Base-by-base conservation (phyloP, 2,888 invertebrate genomes). In the Elmis aenea region DNA sequence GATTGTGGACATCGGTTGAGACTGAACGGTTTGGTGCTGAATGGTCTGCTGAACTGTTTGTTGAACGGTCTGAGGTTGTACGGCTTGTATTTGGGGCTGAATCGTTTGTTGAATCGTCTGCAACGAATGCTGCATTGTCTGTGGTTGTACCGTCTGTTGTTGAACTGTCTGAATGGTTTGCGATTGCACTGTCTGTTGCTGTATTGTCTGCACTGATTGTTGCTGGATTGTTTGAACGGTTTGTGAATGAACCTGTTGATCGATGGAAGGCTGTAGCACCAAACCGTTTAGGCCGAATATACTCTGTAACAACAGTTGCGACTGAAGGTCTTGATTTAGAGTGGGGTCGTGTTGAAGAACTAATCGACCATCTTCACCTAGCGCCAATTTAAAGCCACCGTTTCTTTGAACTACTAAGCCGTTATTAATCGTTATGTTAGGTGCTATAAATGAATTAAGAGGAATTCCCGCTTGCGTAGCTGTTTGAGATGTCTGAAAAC, bases 331-430 rank as follows among this genome's bases (percentile, higher is more conserved):
- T 46, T 75, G 75, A 26, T 74, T 75, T 23, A 72, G 58, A 33
- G 73, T 74, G 2, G 79, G 76, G 46, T 79, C 77, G 50, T 81
- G 82, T 25, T 81, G 79, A 30, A 83, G 61, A 23, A 83, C 72
- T 25, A 83, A 67, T 13, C 79, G 68, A 5, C 82, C 82, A 50
- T 83, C 81, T 58, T 83, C 83, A 1, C 79, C 77, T 27, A 83
- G 69, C 1, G 82, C 77, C 34, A 83, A 63, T 39, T 79, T 75
- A 37, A 82, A 69, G 33, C 79, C 79, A 1, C 80, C 80, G 52
- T 76, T 76, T 4, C 79, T 61, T 50, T 78, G 79, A 31, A 65
- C 58, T 59, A 67, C 66, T 33, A 67, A 52, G 21, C 66, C 66
- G 35, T 67, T 66, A 33, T 67, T 67, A 13, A 67, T 64, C 10